Percentiles rank a stretch among this genome's conserved stretches.
Conservation (phyloP, 2,888 invertebrate genomes). For the Meteorus colon region DNA sequence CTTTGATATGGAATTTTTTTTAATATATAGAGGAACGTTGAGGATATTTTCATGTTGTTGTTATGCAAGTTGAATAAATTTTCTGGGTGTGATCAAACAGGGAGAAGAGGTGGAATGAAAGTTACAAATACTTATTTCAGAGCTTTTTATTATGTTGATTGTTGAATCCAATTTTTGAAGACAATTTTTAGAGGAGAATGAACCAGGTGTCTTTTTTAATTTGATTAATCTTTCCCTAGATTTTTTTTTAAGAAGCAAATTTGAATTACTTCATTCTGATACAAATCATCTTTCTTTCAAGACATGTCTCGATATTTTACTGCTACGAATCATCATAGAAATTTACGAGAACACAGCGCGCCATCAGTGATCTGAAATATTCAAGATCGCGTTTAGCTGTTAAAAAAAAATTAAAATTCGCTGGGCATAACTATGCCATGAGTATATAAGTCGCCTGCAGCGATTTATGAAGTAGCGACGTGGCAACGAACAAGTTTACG, state of each 20-base stretch:
- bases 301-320: not conserved
- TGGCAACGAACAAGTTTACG: slow-evolving; percentile 46
- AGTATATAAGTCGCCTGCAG: slow-evolving; percentile 8
- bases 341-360: not conserved
- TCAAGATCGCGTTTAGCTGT: not conserved
- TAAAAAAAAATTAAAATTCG: not conserved
- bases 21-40: not conserved
- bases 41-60: not conserved
- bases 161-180: too few species aligned
- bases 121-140: too few species aligned
- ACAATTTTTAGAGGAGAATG: too few species aligned
- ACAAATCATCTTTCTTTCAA: slow-evolving; percentile 17
- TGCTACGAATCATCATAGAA: not conserved
- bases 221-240: too few species aligned
- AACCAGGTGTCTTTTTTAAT: too few species aligned
- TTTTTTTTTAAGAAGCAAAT: too few species aligned
- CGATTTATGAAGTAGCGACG: slow-evolving; percentile 50
- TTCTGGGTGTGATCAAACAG: too few species aligned
- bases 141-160: not conserved
- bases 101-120: too few species aligned
- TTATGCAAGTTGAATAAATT: too few species aligned
- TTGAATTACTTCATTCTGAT: too few species aligned
- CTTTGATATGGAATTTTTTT: not conserved
- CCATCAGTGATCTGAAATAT: not conserved
- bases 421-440: not conserved